phyloP scores from a whole-genome alignment of 2,113 vertebrate species.

The Pelecanus crispus region DNA sequence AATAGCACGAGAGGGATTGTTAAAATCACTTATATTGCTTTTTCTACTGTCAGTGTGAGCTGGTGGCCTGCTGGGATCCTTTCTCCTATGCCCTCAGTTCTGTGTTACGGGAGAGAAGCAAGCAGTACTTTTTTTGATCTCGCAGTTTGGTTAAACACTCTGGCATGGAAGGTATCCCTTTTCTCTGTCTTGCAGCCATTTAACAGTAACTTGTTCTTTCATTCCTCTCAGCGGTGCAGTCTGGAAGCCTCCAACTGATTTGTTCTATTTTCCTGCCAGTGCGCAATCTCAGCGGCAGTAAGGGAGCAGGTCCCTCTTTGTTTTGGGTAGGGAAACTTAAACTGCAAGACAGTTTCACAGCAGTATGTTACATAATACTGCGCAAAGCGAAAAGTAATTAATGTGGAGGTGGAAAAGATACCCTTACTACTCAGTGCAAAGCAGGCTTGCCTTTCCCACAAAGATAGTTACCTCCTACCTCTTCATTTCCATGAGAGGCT shows the following conservation, averaged over 20 bases:
- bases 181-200: neutral
- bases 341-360: conserved; percentile 40
- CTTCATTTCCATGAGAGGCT: conserved; percentile 32
- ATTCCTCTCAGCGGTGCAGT: neutral
- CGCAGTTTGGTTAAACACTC: neutral
- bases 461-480: conserved; percentile 62
- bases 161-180: neutral
- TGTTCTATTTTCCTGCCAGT: neutral
- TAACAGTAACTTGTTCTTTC: neutral
- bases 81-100: neutral
- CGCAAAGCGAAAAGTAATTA: conserved; percentile 43
- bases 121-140: neutral
- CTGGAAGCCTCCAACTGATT: conserved; percentile 18
- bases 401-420: conserved; percentile 50
- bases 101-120: neutral
- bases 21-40: neutral
- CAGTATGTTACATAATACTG: conserved; percentile 41
- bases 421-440: conserved; percentile 28
- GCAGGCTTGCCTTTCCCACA: conserved; percentile 6
- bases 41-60: neutral
- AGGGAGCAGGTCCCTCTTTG: conserved; percentile 22
- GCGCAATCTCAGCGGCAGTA: neutral
- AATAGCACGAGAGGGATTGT: neutral
- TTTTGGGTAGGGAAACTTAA: conserved; percentile 34
- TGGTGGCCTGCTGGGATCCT: neutral